Evolutionary conservation across 2,113 vertebrate species (phyloP).

Genomic region (Tichodroma muraria): DNA sequence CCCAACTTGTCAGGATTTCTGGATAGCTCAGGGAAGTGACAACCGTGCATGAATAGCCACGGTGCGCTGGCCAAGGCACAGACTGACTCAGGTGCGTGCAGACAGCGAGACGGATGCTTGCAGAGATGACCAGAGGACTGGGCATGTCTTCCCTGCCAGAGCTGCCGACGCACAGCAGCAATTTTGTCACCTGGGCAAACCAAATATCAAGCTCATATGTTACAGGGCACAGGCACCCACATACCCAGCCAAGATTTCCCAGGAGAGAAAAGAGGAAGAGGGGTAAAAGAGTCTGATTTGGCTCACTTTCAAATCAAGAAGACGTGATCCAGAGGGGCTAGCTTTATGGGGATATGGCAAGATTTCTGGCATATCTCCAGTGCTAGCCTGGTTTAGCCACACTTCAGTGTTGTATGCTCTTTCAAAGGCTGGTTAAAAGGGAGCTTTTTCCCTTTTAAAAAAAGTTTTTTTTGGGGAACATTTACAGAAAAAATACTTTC

Average conservation of each 20-base stretch:
- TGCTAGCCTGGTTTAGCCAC: background rate
- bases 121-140: background rate
- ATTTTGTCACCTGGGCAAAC: background rate
- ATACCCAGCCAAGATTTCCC: background rate
- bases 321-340: rapidly evolving
- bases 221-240: rapidly evolving
- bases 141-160: background rate
- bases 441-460: background rate
- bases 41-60: background rate
- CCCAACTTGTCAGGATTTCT: background rate
- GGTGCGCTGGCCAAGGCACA: background rate
- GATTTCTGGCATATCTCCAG: background rate
- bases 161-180: background rate
- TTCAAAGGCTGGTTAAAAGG: background rate
- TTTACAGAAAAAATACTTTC: background rate
- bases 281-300: background rate
- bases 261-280: background rate
- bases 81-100: background rate
- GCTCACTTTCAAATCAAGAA: background rate
- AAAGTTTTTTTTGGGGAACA: background rate
- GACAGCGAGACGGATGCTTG: rapidly evolving
- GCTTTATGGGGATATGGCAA: background rate
- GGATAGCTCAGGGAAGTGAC: background rate
- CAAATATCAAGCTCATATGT: rapidly evolving
- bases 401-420: rapidly evolving